Evolutionary conservation across 2,888 invertebrate species (phyloP).

Genomic region (Octonoba sinensis): DNA sequence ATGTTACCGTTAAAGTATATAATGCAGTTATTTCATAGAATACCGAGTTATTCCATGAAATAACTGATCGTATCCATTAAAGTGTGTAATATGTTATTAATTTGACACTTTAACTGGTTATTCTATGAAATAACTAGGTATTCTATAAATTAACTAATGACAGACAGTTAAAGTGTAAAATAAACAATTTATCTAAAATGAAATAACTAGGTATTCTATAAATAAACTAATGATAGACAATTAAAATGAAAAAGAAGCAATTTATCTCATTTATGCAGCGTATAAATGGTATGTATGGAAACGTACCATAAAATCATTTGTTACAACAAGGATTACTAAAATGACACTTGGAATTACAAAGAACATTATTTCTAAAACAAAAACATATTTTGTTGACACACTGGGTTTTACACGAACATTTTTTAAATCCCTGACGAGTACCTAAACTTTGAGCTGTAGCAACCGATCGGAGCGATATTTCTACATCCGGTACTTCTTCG

Average conservation of each 20-base stretch:
- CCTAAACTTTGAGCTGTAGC: conserved; percentile 52
- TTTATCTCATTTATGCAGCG: conserved; percentile 45
- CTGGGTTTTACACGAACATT: conserved; percentile 40
- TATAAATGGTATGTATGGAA: conserved; percentile 42
- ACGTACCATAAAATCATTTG: conserved; percentile 37
- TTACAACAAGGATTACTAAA: no score
- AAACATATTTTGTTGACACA: conserved; percentile 33
- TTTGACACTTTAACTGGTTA: no score
- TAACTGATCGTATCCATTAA: no score
- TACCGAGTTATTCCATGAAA: conserved; percentile 59
- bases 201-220: no score
- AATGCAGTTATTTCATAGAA: conserved; percentile 58
- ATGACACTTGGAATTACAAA: no score
- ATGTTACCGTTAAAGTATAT: conserved; percentile 55
- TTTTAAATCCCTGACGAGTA: conserved; percentile 47
- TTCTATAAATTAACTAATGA: no score
- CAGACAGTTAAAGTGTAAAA: no score
- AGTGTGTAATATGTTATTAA: no score
- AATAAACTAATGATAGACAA: conserved; percentile 28
- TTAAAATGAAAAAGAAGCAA: conserved; percentile 42
- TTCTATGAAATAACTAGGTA: no score
- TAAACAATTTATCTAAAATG: no score
- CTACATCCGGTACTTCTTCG: conserved; percentile 53
- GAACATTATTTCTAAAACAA: no score
- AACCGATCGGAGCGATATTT: conserved; percentile 40